Evolutionary conservation across 2,113 vertebrate species (phyloP).

Genomic region (Porphyrio hochstetteri): DNA sequence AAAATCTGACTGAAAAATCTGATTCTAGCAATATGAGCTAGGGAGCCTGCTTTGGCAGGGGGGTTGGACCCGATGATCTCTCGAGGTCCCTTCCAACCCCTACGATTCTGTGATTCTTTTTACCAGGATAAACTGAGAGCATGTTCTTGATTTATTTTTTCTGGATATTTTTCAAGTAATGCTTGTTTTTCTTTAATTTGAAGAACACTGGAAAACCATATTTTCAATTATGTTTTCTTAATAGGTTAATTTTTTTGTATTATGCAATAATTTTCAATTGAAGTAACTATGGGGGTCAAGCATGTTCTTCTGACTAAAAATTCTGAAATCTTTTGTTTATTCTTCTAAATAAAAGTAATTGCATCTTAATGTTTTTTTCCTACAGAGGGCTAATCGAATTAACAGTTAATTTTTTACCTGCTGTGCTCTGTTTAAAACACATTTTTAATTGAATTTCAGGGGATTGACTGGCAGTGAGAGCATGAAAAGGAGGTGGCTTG

Average conservation of each 20-base stretch:
- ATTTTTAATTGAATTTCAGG: not conserved
- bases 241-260: not conserved
- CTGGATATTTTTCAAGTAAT: not conserved
- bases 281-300: not conserved
- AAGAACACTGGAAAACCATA: rapidly evolving
- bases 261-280: not conserved
- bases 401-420: not conserved
- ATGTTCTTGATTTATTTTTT: not conserved
- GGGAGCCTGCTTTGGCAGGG: no score
- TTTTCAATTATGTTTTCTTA: not conserved
- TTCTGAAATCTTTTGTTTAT: not conserved
- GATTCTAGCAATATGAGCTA: no score
- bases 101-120: no score
- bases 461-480: not conserved
- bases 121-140: not conserved
- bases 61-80: no score
- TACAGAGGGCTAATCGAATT: not conserved
- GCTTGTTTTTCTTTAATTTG: not conserved
- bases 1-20: not conserved
- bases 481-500: not conserved
- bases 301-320: not conserved
- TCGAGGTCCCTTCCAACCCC: no score
- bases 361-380: not conserved
- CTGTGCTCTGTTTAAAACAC: not conserved
- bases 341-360: not conserved